Base-by-base conservation (phyloP, 2,113 vertebrate species). In the Oreotrochilus melanogaster region DNA sequence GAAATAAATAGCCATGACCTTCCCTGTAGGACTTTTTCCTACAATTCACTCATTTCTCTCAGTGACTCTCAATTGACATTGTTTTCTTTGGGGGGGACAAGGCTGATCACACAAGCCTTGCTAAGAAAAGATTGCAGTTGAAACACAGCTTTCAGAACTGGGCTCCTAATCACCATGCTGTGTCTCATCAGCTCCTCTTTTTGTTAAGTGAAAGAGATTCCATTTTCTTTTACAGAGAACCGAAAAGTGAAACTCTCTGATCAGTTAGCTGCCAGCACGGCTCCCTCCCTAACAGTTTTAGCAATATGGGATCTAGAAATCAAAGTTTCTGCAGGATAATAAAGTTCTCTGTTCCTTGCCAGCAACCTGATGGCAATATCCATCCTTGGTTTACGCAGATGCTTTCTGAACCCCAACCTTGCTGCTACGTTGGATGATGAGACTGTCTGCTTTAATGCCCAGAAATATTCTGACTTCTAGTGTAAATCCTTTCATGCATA, bases 1-100 rank as follows among this genome's bases (percentile, higher is more conserved):
- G 62, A 89, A 87, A 86, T 66, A 94, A 91, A 88, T 39, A 92
- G 64, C 78, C 73, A 64, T 53, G 71, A 80, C 86, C 85, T 96
- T 92, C 74, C 66, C 88, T 31, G 56, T 57, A 86, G 66, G 81
- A 74, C 48, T 89, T 95, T 76, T 86, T 72, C 87, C 60, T 82
- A 28, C 56, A 82, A 75, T 78, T 94, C 62, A 53, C 56, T 78
- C 35, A 58, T 74, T 93, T 91, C 53, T 43, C 35, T 88, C 79
- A 53, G 47, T 31, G 62, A 86, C 64, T 92, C 75, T 81, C 80
- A 86, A n/a, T 3, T 86, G 72, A 71, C 67, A 48, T 11, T 91
- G 65, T 80, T 83, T 93, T 87, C 74, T 88, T 93, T 53, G 53
- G 75, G 56, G 33, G 27, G 76, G 57, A 47, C 83, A 79, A 16